Percentiles rank a stretch among this genome's conserved stretches.
phyloP scores from a whole-genome alignment of 2,797 vertebrate genomes.

The Sebastolobus altivelis region DNA sequence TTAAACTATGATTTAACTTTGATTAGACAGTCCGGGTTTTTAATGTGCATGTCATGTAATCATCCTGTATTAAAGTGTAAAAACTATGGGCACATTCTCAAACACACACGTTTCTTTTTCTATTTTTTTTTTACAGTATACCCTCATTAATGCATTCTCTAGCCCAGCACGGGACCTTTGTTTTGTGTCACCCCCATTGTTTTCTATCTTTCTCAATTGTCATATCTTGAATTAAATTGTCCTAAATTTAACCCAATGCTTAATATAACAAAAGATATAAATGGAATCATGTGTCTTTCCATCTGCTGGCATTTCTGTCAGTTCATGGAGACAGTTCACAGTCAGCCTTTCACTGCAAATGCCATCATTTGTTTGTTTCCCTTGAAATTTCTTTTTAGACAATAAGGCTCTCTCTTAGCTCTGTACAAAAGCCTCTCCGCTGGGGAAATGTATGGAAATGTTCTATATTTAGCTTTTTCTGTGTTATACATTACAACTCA shows the following conservation, averaged over 20 bases:
- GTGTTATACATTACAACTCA: neutral
- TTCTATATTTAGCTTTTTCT: neutral
- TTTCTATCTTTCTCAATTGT: neutral
- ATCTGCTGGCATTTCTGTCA: slow-evolving; percentile 24
- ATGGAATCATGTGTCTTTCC: slow-evolving; percentile 4
- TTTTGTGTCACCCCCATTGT: neutral
- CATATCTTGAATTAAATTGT: neutral
- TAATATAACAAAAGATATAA: neutral
- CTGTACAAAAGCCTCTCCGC: neutral
- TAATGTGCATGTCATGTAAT: neutral
- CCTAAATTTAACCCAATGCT: neutral
- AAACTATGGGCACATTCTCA: neutral
- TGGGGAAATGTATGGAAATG: neutral
- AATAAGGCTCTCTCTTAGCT: slow-evolving; percentile 1
- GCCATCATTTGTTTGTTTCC: slow-evolving; percentile 5
- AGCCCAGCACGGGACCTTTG: neutral
- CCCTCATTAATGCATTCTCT: neutral
- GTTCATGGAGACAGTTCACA: slow-evolving; percentile 4
- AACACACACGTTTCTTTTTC: neutral
- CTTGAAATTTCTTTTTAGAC: neutral
- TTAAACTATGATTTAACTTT: neutral
- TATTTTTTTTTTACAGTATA: neutral
- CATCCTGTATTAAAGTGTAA: neutral
- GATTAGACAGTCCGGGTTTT: neutral
- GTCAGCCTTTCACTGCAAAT: slow-evolving; percentile 16